phyloP scores from a whole-genome alignment of 2,113 vertebrate species.

The Buteo buteo region DNA sequence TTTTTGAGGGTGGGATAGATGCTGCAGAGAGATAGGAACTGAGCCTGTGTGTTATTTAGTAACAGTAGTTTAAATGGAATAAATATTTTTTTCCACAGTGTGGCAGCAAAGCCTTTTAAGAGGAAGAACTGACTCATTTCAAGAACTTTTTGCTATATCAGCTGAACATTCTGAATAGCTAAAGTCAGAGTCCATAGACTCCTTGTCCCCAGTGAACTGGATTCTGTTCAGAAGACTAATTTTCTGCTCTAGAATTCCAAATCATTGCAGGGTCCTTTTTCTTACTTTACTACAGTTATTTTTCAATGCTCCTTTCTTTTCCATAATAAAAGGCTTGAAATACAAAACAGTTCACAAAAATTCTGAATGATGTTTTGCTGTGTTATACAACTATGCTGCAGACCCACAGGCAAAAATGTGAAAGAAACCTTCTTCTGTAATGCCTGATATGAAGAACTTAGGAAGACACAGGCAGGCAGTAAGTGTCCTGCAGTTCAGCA shows the following conservation, averaged over 20 bases:
- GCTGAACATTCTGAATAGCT: background rate
- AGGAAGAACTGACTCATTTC: background rate
- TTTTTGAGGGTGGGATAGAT: background rate
- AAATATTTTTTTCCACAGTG: slow-evolving; percentile 64
- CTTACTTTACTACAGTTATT: background rate
- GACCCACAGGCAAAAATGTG: background rate
- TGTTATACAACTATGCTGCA: background rate
- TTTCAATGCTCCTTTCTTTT: background rate
- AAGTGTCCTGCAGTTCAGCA: background rate
- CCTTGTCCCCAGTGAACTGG: background rate
- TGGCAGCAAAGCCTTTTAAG: slow-evolving; percentile 73
- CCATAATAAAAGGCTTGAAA: background rate
- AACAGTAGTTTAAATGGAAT: background rate
- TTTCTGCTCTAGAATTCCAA: background rate
- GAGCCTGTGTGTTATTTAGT: background rate
- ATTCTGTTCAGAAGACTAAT: background rate
- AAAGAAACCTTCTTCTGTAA: background rate
- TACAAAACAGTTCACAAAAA: background rate
- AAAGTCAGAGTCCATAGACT: background rate
- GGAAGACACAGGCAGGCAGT: background rate
- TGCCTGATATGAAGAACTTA: background rate
- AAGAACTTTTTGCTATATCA: background rate
- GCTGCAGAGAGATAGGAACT: background rate
- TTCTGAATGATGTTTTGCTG: background rate
- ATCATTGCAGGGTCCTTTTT: background rate